These are phyloP conservation scores for Drosophila novamexicana DNA, from an alignment of 1,140 invertebrate genomes.

Conservation along the genomic window DNA sequence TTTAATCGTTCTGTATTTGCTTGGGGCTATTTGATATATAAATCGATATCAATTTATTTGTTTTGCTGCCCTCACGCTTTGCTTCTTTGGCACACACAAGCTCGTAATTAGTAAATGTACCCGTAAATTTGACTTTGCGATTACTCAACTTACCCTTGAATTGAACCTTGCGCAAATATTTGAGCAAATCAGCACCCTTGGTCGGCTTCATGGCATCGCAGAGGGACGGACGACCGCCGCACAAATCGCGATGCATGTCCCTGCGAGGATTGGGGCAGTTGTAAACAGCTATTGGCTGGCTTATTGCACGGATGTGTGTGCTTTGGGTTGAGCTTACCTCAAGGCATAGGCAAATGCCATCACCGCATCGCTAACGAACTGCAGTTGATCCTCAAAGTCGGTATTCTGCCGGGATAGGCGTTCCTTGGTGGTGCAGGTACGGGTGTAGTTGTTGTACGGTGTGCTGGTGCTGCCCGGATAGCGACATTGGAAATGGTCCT, in stretches of 20 bases:
- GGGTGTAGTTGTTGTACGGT: constrained; percentile 92
- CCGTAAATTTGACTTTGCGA: background rate
- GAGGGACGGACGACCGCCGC: constrained; percentile 89
- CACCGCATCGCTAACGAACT: constrained; percentile 96
- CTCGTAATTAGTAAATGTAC: background rate
- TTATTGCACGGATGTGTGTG: background rate
- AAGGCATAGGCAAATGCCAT: constrained; percentile 96
- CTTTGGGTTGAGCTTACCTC: constrained; percentile 86
- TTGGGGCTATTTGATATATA: background rate
- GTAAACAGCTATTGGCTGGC: background rate
- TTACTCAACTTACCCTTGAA: constrained; percentile 89
- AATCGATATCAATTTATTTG: background rate
- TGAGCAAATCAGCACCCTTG: constrained; percentile 92
- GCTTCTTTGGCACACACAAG: background rate
- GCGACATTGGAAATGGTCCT: constrained; percentile 94
- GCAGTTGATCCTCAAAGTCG: constrained; percentile 94
- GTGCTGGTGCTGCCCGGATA: constrained; percentile 91
- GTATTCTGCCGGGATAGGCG: constrained; percentile 90
- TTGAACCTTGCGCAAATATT: constrained; percentile 92
- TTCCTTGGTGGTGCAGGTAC: constrained; percentile 89
- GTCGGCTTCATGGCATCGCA: constrained; percentile 95
- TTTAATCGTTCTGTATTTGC: too few species aligned
- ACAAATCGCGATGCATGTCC: constrained; percentile 93
- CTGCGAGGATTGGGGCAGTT: constrained; percentile 83
- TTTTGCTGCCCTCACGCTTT: background rate